Evolutionary conservation across 2,888 invertebrate species (phyloP), one percentile per base, ranked within the genome.

Genomic region (Boloria euphrosyne): DNA sequence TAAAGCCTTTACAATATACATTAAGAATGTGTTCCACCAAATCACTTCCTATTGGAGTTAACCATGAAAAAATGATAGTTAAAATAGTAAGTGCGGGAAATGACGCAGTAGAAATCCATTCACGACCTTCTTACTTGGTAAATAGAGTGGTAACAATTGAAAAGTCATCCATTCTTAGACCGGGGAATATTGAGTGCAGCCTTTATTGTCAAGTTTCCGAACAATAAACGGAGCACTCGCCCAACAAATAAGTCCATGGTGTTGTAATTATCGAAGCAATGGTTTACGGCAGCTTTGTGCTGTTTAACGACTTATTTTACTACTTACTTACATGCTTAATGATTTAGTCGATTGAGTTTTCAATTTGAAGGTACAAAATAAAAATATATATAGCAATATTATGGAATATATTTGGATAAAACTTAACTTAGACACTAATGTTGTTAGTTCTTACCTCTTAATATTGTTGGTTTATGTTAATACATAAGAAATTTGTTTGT

Each of bases 1-100:
- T 89, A 89, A 88, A 84, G 81, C 88, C 83, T 85, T 81, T 78
- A 89, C 88, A 89, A 90, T 90, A 81, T 83, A 88, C 87, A 89
- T 89, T 89, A 89, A 84, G 85, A 86, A 85, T 87, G 83, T 89
- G 86, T 90, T 90, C 89, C 85, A 89, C 87, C 91, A 85, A 92
- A 91, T 91, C 90, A 91, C 84, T 92, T 92, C 90, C 92, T 87
- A 75, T 74, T 73, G 75, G 78, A 78, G 70, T 79, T 75, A 71
- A 78, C 75, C 78, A 78, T 78, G 78, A 75, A 80, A 88, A 86
- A 81, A 76, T 82, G 79, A 81, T 76, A 77, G 80, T 78, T 83
- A 87, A 89, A 88, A 83, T 86, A 83, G 84, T 84, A 77, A 89
- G 89, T 86, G 80, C 85, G 82, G 88, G 90, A 90, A 91, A 86